Evolutionary conservation across 92 coral and sea anemone species (phyloP).

Genomic region (Phenganax stokvisi): DNA sequence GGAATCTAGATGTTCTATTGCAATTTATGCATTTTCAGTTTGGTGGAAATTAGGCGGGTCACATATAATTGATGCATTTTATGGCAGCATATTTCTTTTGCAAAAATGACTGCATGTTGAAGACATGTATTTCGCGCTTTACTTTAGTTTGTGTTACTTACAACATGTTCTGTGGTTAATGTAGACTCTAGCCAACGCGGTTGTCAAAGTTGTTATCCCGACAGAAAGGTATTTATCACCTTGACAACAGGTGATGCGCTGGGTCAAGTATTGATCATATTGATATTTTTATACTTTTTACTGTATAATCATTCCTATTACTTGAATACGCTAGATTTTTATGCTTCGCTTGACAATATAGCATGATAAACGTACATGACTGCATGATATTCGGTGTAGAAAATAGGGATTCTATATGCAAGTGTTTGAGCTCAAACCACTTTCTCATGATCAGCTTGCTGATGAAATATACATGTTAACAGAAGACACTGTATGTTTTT

Average conservation of each 20-base stretch:
- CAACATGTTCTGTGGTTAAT: constrained; percentile 97
- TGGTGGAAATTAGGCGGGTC: no score
- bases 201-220: constrained; percentile 99
- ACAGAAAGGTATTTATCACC: constrained; percentile 90
- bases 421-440: no score
- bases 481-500: no score
- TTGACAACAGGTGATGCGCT: constrained; percentile 14
- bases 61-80: background rate
- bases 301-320: background rate
- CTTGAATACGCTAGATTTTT: background rate
- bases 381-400: no score
- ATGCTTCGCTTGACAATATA: background rate
- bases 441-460: no score
- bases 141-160: constrained; percentile 62
- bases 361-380: background rate
- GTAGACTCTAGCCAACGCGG: constrained; percentile 99
- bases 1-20: no score
- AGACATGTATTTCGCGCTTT: background rate
- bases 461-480: no score
- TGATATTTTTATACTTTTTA: background rate
- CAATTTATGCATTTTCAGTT: background rate
- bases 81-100: background rate
- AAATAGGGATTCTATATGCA: no score
- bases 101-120: background rate
- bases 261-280: constrained; percentile 11